A percentile compares a stretch with the other conserved stretches of the same genome.
These are phyloP conservation scores for Sceloporus undulatus DNA, from an alignment of 2,113 vertebrate species.

Conservation along the genomic window DNA sequence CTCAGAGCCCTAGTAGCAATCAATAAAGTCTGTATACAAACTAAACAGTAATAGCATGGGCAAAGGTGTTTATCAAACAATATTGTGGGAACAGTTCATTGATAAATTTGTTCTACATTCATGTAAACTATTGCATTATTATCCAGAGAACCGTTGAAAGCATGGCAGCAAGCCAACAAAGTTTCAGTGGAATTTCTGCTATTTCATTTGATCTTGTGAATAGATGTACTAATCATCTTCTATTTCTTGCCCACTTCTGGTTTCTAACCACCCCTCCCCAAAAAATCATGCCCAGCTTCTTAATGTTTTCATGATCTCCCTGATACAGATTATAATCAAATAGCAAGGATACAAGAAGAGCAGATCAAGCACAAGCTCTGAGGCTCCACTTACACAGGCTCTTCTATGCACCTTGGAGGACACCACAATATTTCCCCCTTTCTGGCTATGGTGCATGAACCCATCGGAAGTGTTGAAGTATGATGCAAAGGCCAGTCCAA, in stretches of 20 bases:
- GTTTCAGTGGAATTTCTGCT: neutral
- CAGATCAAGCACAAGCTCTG: neutral
- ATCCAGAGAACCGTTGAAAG: conserved; percentile 22
- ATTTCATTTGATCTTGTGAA: neutral
- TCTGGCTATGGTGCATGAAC: neutral
- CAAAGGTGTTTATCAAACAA: conserved; percentile 60
- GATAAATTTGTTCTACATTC: conserved; percentile 33
- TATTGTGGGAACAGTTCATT: conserved; percentile 50
- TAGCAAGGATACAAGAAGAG: neutral
- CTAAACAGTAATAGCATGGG: conserved; percentile 55
- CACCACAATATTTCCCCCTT: neutral
- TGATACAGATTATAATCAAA: neutral
- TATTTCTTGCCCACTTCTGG: neutral
- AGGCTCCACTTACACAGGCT: neutral
- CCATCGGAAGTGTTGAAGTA: too few species aligned
- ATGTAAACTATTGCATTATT: conserved; percentile 30
- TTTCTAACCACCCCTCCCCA: neutral
- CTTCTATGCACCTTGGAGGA: neutral
- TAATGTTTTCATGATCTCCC: neutral
- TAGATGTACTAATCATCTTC: neutral
- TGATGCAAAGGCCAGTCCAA: too few species aligned
- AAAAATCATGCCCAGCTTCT: neutral
- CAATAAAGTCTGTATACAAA: conserved; percentile 50
- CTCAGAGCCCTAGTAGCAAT: conserved; percentile 59
- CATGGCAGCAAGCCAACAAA: conserved; percentile 1